phyloP scores from a whole-genome alignment of 92 coral and sea anemone species.

The Virgularia gustaviana region DNA sequence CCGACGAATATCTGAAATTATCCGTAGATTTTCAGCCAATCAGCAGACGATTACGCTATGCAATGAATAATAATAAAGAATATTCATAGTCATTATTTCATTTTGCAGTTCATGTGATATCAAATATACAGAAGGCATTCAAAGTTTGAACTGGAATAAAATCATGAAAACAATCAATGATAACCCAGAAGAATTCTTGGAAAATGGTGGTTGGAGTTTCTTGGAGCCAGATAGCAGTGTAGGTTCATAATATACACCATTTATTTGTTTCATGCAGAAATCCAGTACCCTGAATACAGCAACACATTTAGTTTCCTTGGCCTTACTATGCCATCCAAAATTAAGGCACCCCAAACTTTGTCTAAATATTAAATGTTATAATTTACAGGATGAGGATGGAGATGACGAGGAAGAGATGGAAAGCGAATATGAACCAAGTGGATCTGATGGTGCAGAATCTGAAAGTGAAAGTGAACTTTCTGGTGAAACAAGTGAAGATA shows the following conservation, averaged over 20 bases:
- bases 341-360: no score
- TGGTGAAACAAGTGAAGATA: constrained; percentile 86
- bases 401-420: constrained; percentile 69
- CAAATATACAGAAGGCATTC: constrained; percentile 96
- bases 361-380: neutral
- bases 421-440: constrained; percentile 89
- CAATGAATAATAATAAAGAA: neutral
- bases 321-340: no score
- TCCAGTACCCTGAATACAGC: no score
- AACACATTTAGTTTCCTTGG: no score
- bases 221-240: constrained; percentile 95
- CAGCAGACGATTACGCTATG: no score
- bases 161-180: constrained; percentile 98
- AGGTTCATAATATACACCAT: no score
- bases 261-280: no score
- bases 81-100: neutral
- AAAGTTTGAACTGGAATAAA: constrained; percentile 98
- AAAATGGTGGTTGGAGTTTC: constrained; percentile 99
- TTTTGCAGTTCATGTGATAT: constrained; percentile 84
- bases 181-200: constrained; percentile 93
- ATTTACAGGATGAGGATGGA: constrained; percentile 59
- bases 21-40: no score
- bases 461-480: constrained; percentile 75
- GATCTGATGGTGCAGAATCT: constrained; percentile 62
- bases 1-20: no score